A percentile compares a stretch with the other conserved stretches of the same genome.
These are phyloP conservation scores for Phytoseiulus persimilis DNA, from an alignment of 2,888 invertebrate genomes.

Conservation along the genomic window DNA sequence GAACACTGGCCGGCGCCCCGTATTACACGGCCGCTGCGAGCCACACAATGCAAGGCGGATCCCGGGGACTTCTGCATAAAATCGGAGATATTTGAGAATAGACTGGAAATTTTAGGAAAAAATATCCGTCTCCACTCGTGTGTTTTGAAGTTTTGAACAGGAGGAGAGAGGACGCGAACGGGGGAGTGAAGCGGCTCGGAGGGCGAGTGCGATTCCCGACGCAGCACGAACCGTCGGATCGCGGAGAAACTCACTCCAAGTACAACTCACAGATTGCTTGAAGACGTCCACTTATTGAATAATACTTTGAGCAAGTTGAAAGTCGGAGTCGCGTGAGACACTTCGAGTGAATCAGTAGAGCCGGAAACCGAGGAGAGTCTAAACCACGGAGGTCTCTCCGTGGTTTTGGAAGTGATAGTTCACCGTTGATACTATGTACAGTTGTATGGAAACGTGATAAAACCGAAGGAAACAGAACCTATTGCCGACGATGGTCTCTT, in stretches of 20 bases:
- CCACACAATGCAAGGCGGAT: slow-evolving; percentile 8
- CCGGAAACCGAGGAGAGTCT: neutral
- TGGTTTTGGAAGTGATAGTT: neutral
- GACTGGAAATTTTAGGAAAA: neutral
- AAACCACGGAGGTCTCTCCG: neutral
- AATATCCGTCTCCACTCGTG: neutral
- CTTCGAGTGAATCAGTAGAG: neutral
- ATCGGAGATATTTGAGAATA: neutral
- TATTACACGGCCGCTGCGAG: slow-evolving; percentile 16
- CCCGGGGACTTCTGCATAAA: neutral
- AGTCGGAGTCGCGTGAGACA: neutral
- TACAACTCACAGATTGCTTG: neutral
- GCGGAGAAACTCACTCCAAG: neutral
- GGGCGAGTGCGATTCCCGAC: neutral
- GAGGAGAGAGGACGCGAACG: neutral
- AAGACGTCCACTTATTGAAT: neutral
- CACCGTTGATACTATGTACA: neutral
- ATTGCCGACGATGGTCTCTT: neutral
- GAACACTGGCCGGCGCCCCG: slow-evolving; percentile 16
- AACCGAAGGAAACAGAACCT: neutral
- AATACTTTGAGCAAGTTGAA: neutral
- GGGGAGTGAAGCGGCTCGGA: neutral
- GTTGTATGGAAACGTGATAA: neutral
- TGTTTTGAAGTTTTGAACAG: neutral
- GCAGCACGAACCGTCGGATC: no score